Percentiles rank a stretch among this genome's conserved stretches.
phyloP scores from a whole-genome alignment of 1,140 invertebrate species.

The Episyrphus balteatus region DNA sequence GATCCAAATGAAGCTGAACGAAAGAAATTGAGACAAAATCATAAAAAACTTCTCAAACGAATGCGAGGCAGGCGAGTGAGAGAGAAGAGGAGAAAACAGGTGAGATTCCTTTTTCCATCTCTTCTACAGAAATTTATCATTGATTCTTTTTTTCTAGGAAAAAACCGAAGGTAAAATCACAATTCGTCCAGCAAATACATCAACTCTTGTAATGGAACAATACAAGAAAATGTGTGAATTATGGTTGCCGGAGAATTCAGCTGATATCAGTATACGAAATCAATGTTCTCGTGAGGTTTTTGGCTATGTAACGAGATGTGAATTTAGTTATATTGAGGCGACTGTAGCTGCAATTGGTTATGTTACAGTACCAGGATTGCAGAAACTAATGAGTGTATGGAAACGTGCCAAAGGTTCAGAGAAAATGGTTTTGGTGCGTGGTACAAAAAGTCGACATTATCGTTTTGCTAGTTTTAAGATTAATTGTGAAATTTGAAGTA shows the following conservation, averaged over 20 bases:
- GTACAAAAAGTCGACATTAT: slow-evolving; percentile 40
- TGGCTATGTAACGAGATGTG: slow-evolving; percentile 59
- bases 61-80: slow-evolving; percentile 44
- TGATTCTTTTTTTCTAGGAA: slow-evolving; percentile 11
- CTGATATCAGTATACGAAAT: slow-evolving; percentile 43
- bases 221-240: slow-evolving; percentile 50
- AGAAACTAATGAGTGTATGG: slow-evolving; percentile 26
- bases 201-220: slow-evolving; percentile 40
- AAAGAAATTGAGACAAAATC: slow-evolving; percentile 43
- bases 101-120: not conserved
- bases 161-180: slow-evolving; percentile 23
- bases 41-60: slow-evolving; percentile 48
- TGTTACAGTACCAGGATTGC: slow-evolving; percentile 46
- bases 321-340: slow-evolving; percentile 56
- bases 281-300: slow-evolving; percentile 54
- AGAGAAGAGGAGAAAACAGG: slow-evolving; percentile 35
- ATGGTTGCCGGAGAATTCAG: slow-evolving; percentile 48
- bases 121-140: too few species aligned
- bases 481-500: too few species aligned
- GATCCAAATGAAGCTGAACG: slow-evolving; percentile 49
- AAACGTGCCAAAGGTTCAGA: slow-evolving; percentile 7
- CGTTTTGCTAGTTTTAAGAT: slow-evolving; percentile 38
- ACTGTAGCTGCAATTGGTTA: slow-evolving; percentile 56
- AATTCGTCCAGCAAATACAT: slow-evolving; percentile 30
- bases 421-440: slow-evolving; percentile 38